These are phyloP conservation scores for Fratercula arctica DNA, from an alignment of 2,797 vertebrate species.

Conservation along the genomic window DNA sequence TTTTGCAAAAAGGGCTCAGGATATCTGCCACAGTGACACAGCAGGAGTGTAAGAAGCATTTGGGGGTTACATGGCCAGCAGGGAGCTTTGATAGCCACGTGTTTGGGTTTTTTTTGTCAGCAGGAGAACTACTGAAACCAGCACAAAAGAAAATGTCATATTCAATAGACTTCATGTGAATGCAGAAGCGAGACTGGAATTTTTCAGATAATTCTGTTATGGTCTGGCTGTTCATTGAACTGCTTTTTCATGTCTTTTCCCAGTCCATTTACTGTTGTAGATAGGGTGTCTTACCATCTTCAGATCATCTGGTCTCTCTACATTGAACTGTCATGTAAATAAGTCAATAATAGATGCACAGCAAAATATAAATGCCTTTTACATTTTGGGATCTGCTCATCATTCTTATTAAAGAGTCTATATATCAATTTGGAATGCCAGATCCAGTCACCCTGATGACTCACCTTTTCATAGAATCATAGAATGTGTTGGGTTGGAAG, in stretches of 20 bases:
- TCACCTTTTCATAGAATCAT: background rate
- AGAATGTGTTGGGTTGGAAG: no score
- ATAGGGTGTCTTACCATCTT: background rate
- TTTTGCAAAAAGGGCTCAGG: background rate
- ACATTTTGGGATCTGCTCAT: background rate
- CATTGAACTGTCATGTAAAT: background rate
- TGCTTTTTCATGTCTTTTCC: background rate
- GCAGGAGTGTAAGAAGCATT: background rate
- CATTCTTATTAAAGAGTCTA: background rate
- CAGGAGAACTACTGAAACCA: background rate
- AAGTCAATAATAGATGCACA: background rate
- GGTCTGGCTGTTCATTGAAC: background rate
- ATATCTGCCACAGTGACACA: background rate
- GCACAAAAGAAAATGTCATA: constrained; percentile 39
- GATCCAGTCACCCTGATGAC: background rate
- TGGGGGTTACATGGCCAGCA: background rate
- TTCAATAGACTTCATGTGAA: background rate
- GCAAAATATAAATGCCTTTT: background rate
- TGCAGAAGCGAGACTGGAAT: background rate
- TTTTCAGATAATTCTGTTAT: background rate
- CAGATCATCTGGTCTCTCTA: background rate
- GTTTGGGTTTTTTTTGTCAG: background rate
- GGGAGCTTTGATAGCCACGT: background rate
- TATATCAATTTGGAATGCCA: background rate
- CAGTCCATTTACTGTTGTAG: background rate